Percentiles rank a stretch among this genome's conserved stretches.
Conservation (phyloP, 2,797 vertebrate genomes). For the Aphelocoma californica region DNA sequence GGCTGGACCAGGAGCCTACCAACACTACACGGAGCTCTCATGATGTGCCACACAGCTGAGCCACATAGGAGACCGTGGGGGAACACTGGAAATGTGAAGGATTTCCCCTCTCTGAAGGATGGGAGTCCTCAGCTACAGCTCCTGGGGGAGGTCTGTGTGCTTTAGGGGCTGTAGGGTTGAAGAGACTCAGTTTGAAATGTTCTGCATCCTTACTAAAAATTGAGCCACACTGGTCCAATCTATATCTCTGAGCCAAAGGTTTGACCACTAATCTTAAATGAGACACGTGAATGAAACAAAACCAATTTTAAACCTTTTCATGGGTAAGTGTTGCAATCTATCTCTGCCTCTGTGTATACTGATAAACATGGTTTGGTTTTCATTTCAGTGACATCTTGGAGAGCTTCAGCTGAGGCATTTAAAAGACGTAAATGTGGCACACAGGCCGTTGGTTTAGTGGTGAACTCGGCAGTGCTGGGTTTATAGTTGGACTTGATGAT, state of each 20-base stretch:
- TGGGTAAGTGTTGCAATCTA: neutral
- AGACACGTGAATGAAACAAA: neutral
- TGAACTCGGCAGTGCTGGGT: neutral
- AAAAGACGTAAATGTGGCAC: neutral
- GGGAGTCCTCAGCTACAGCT: neutral
- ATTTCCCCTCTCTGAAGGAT: neutral
- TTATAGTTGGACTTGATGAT: neutral
- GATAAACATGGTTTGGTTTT: neutral
- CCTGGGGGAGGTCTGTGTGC: neutral
- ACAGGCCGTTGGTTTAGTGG: neutral
- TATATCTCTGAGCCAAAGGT: neutral
- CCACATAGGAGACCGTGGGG: rapidly evolving
- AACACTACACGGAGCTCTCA: rapidly evolving
- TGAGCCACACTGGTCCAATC: neutral
- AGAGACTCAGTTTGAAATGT: neutral
- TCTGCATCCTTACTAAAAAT: neutral
- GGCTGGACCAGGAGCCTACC: neutral
- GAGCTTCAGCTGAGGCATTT: neutral
- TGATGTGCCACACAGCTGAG: neutral
- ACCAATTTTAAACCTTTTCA: neutral
- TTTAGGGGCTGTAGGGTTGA: neutral
- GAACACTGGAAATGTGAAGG: neutral
- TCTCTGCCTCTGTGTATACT: neutral
- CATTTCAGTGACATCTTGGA: neutral
- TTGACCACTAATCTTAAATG: neutral